phyloP scores from a whole-genome alignment of 2,888 invertebrate genomes.

The Parasteatoda lunata region DNA sequence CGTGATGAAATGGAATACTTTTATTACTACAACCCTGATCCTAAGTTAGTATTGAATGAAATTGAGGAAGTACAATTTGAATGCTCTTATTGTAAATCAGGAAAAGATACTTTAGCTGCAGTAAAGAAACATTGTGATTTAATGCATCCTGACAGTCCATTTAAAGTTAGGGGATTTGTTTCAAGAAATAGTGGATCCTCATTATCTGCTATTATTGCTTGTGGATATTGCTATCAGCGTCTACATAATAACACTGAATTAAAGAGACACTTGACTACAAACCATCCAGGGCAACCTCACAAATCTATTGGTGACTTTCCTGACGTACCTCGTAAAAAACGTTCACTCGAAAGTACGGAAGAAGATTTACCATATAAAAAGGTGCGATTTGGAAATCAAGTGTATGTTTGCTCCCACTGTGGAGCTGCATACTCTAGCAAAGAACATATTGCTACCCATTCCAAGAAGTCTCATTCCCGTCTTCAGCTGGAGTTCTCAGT shows the following conservation, averaged over 20 bases:
- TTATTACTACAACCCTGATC: slow-evolving; percentile 52
- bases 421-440: slow-evolving; percentile 26
- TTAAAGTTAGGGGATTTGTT: slow-evolving; percentile 40
- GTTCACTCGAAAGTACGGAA: neutral
- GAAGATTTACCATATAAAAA: slow-evolving; percentile 21
- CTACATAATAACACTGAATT: slow-evolving; percentile 20
- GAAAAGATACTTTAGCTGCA: slow-evolving; percentile 27
- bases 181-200: neutral
- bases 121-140: slow-evolving; percentile 46
- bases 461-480: slow-evolving; percentile 20
- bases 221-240: slow-evolving; percentile 41
- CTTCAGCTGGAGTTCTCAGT: neutral
- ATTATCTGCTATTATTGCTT: slow-evolving; percentile 8
- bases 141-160: slow-evolving; percentile 45
- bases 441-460: slow-evolving; percentile 21
- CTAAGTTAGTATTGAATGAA: neutral
- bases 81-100: slow-evolving; percentile 58
- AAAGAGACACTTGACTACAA: slow-evolving; percentile 8
- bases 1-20: slow-evolving; percentile 19
- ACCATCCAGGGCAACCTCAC: slow-evolving; percentile 21
- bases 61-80: slow-evolving; percentile 38
- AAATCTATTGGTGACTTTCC: slow-evolving; percentile 31
- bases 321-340: neutral
- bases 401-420: slow-evolving; percentile 45
- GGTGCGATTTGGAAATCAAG: slow-evolving; percentile 10